phyloP scores from a whole-genome alignment of 2,888 invertebrate genomes.

The Rhabditoides inermis region DNA sequence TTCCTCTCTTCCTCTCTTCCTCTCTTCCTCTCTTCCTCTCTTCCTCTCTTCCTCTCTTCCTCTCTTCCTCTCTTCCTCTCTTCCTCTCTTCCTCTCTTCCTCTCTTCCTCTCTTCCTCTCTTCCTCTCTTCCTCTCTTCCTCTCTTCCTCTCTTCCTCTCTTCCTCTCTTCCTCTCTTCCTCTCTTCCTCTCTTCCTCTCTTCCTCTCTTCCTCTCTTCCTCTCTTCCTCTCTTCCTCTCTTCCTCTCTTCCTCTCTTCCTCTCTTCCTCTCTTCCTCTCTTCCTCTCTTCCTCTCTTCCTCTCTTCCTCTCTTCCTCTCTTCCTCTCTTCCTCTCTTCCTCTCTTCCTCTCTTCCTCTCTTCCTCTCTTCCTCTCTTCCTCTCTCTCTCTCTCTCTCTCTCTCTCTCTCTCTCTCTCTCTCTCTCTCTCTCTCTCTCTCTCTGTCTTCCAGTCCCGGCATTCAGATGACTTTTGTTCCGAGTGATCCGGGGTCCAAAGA shows the following conservation, averaged over 20 bases:
- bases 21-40: neutral
- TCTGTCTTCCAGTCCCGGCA: neutral
- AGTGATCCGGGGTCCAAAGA: too few species aligned
- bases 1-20: neutral
- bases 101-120: neutral
- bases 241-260: neutral
- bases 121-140: neutral
- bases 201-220: neutral
- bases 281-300: slow-evolving; percentile 1
- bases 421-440: slow-evolving; percentile 2
- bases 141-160: neutral
- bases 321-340: neutral
- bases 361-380: slow-evolving; percentile 1
- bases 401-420: slow-evolving; percentile 3
- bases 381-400: neutral
- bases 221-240: neutral
- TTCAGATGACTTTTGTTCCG: too few species aligned
- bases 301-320: neutral
- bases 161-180: neutral
- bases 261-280: slow-evolving; percentile 1
- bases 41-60: neutral
- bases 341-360: slow-evolving; percentile 1
- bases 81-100: neutral
- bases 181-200: neutral
- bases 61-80: neutral